Evolutionary conservation across 2,113 vertebrate genomes (phyloP), one percentile per base, ranked within the genome.

Genomic region (Gila orcuttii): DNA sequence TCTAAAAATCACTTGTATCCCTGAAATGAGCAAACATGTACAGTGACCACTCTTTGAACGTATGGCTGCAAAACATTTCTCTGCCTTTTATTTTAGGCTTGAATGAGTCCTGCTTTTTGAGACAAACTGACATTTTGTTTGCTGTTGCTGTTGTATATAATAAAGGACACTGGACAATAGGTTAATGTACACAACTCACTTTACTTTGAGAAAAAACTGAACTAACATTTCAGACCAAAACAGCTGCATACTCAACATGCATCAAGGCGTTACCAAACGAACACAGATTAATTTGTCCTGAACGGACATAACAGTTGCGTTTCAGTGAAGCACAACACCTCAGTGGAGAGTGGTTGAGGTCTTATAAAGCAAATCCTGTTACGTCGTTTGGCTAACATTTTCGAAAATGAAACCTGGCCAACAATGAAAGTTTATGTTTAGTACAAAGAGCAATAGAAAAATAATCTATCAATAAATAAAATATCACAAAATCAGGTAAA

Each of bases 301-400:
- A 28, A 28, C 28, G 28, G 28, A 28, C 28, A 28, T 28, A 28
- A 28, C 28, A 28, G 28, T 28, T 28, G 28, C 1, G 28, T 1
- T 76, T 52, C n/a, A 76, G 74, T 28, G 25, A 76, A 42, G 42
- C 50, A 23, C 76, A 59, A 15, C 76, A 59, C 31, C 21, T 23
- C 76, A 23, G 76, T 78, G 31, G 75, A 79, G 52, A 79, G 31
- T 39, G 76, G 52, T 39, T 79, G 52, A 52, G 76, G 11, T 36
- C 76, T 59, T 31, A 79, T 79, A 39, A 79, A 36, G 10, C 76
- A 79, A 78, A 79, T 78, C 76, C 52, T 79, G 52, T 13, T 50
- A 55, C 31, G n/a, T 10, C 0, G 6, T 21, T 25, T 39, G 31
- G 12, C 19, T 23, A n/a, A 79, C 10, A 3, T 57, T 52, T 75